phyloP scores from a whole-genome alignment of 2,113 vertebrate species.

The Gila orcuttii region DNA sequence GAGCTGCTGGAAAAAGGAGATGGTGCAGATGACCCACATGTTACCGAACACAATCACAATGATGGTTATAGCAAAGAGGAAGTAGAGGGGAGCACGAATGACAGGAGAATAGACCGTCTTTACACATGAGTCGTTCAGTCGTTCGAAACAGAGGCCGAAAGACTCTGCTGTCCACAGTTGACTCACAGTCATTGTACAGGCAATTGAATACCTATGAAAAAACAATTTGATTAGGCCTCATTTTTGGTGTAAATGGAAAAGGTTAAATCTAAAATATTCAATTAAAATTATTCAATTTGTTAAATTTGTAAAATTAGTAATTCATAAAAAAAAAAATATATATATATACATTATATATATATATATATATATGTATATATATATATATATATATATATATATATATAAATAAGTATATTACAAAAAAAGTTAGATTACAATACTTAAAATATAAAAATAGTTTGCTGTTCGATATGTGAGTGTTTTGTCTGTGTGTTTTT shows the following conservation, averaged over 20 bases:
- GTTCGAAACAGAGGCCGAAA: conserved; percentile 67
- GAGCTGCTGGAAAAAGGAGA: conserved; percentile 80
- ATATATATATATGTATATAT: too few relatives aligned
- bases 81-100: conserved; percentile 72
- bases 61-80: conserved; percentile 74
- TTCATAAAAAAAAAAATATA: not conserved
- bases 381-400: too few relatives aligned
- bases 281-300: too few relatives aligned
- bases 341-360: too few relatives aligned
- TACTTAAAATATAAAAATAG: not conserved
- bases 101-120: conserved; percentile 70
- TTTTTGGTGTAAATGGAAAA: not conserved
- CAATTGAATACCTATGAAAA: not conserved
- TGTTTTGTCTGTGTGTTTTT: too few relatives aligned
- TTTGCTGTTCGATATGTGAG: too few relatives aligned
- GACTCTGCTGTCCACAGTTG: conserved; percentile 4
- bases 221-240: not conserved
- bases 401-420: too few relatives aligned
- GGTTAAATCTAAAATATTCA: not conserved
- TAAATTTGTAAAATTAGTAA: not conserved
- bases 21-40: conserved; percentile 79
- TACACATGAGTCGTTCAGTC: conserved; percentile 75
- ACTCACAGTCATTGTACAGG: conserved; percentile 45
- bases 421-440: not conserved
- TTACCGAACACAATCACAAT: conserved; percentile 80